Percentiles rank a stretch among this genome's conserved stretches.
phyloP scores from a whole-genome alignment of 2,888 invertebrate species.

The Globia sparganii region DNA sequence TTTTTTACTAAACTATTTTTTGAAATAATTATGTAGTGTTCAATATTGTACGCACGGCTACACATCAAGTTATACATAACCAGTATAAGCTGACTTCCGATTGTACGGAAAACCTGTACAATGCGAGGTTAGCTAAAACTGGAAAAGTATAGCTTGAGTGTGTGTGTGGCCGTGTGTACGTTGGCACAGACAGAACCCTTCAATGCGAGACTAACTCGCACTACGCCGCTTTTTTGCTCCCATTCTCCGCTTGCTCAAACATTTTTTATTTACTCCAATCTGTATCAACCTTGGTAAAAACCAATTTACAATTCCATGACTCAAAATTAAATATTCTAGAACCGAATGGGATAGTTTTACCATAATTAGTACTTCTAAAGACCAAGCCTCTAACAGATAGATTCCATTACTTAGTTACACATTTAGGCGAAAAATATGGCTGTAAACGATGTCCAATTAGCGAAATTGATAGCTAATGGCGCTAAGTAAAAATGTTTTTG shows the following conservation, averaged over 20 bases:
- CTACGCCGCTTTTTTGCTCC: conserved; percentile 28
- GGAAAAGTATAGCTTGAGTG: not conserved
- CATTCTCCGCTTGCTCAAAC: not conserved
- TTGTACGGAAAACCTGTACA: not conserved
- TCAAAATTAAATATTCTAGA: conserved; percentile 43
- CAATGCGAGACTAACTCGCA: not conserved
- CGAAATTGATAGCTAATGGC: conserved; percentile 75
- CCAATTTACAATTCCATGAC: conserved; percentile 39
- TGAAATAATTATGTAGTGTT: too few species aligned
- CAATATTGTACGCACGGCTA: not conserved
- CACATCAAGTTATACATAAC: not conserved
- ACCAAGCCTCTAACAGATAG: conserved; percentile 57
- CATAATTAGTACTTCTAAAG: conserved; percentile 55
- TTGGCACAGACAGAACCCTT: not conserved
- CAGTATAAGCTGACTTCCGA: not conserved
- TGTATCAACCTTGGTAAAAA: conserved; percentile 43
- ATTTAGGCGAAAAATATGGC: conserved; percentile 57
- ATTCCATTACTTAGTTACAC: conserved; percentile 57
- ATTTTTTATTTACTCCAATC: conserved; percentile 22
- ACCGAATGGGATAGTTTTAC: conserved; percentile 31
- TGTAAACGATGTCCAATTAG: conserved; percentile 70
- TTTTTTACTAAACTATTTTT: too few species aligned
- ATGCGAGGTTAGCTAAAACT: not conserved
- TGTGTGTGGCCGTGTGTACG: not conserved
- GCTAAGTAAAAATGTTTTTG: conserved; percentile 63